Evolutionary conservation across 2,797 vertebrate species (phyloP).

Genomic region (Loriculus beryllinus): DNA sequence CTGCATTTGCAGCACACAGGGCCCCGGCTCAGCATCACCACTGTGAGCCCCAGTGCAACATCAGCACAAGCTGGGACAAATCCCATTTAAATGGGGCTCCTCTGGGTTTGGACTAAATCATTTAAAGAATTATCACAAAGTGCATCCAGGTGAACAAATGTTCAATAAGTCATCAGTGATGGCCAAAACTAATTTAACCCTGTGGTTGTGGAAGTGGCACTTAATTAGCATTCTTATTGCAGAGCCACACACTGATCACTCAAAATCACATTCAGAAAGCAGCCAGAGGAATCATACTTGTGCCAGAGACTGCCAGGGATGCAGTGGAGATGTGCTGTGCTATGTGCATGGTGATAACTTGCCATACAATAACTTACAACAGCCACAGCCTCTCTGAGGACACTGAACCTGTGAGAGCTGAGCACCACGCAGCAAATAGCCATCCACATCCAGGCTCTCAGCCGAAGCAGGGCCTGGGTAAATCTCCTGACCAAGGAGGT

Average conservation of each 20-base stretch:
- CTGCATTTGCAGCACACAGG: background rate
- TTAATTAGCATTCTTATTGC: background rate
- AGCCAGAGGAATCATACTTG: background rate
- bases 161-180: background rate
- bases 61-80: background rate
- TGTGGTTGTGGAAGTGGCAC: background rate
- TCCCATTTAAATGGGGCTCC: background rate
- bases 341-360: background rate
- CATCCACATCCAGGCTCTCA: background rate
- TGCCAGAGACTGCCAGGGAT: background rate
- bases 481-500: too few species aligned
- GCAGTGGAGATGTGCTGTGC: background rate
- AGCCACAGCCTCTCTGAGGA: too few species aligned
- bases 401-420: background rate
- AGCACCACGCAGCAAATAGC: rapidly evolving
- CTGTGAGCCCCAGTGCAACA: background rate
- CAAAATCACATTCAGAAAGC: background rate
- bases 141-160: background rate
- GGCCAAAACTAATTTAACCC: background rate
- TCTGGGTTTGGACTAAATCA: background rate
- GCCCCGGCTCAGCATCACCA: background rate
- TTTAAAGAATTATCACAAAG: background rate
- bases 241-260: background rate
- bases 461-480: background rate
- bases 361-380: background rate